A percentile compares a stretch with the other conserved stretches of the same genome.
These are phyloP conservation scores for Crocidura indochinensis DNA, from an alignment of 2,797 vertebrate genomes.

Conservation along the genomic window DNA sequence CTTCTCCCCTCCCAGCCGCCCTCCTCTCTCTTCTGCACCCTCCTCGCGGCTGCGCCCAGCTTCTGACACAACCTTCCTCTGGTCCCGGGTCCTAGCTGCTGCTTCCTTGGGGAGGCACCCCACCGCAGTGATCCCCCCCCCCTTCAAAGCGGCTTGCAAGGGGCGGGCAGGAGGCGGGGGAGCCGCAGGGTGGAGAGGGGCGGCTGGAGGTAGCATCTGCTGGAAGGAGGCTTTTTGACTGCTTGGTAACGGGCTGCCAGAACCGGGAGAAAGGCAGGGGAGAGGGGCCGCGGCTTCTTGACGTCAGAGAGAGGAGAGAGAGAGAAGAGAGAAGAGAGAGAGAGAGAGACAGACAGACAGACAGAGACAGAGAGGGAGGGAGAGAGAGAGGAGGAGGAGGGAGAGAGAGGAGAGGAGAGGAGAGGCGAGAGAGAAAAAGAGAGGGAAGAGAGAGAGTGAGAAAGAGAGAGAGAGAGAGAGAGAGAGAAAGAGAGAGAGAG, in stretches of 20 bases:
- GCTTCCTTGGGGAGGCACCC: slow-evolving; percentile 44
- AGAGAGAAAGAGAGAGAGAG: neutral
- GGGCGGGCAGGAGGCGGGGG: neutral
- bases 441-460: neutral
- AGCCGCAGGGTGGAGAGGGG: slow-evolving; percentile 63
- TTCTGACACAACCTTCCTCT: neutral
- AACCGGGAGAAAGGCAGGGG: slow-evolving; percentile 74
- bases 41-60: neutral
- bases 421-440: too few species aligned
- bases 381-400: neutral
- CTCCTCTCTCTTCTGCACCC: neutral
- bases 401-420: too few species aligned
- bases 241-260: slow-evolving; percentile 82
- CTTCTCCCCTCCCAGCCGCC: neutral
- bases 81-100: slow-evolving; percentile 26
- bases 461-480: too few species aligned
- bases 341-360: slow-evolving; percentile 59
- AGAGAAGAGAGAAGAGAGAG: too few species aligned
- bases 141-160: neutral
- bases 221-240: slow-evolving; percentile 76
- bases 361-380: slow-evolving; percentile 84
- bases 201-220: slow-evolving; percentile 80
- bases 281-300: slow-evolving; percentile 87
- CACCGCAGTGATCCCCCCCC: neutral
- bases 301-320: slow-evolving; percentile 88